These are phyloP conservation scores for Dinomys branickii DNA, from an alignment of 2,113 vertebrate species.

Conservation along the genomic window DNA sequence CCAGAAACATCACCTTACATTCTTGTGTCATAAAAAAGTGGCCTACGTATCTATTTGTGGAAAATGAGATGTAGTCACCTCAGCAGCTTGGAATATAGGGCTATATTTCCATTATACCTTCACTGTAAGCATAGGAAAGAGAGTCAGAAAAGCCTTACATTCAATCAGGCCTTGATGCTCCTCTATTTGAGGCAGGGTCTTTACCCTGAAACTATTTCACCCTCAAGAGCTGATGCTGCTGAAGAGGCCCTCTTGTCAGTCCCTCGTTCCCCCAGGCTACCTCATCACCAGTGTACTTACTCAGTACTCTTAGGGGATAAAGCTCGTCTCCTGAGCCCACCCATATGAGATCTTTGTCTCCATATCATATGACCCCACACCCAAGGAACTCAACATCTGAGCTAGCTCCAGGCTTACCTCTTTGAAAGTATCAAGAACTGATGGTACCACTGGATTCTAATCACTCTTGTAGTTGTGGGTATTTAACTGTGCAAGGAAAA, in stretches of 20 bases:
- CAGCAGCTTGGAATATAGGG: background rate
- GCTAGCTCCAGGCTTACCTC: background rate
- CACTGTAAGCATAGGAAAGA: too few species aligned
- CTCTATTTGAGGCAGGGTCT: background rate
- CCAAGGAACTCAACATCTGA: background rate
- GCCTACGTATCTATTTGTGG: background rate
- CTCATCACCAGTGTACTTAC: background rate
- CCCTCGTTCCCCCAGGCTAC: background rate
- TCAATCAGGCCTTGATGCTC: too few species aligned
- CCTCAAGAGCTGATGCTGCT: background rate
- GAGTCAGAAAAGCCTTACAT: too few species aligned
- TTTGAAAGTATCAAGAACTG: background rate
- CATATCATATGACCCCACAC: background rate
- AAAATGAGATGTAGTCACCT: background rate
- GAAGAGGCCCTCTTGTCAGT: background rate
- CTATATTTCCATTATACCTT: too few species aligned
- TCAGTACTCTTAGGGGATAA: background rate
- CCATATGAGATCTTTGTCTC: background rate
- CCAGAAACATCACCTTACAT: background rate
- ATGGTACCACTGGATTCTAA: background rate
- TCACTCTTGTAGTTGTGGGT: background rate
- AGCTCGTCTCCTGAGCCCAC: background rate
- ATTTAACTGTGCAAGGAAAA: background rate
- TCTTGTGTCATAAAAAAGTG: background rate
- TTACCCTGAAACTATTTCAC: background rate